phyloP scores from a whole-genome alignment of 92 coral and sea anemone genomes.

The Siderastrea siderea region DNA sequence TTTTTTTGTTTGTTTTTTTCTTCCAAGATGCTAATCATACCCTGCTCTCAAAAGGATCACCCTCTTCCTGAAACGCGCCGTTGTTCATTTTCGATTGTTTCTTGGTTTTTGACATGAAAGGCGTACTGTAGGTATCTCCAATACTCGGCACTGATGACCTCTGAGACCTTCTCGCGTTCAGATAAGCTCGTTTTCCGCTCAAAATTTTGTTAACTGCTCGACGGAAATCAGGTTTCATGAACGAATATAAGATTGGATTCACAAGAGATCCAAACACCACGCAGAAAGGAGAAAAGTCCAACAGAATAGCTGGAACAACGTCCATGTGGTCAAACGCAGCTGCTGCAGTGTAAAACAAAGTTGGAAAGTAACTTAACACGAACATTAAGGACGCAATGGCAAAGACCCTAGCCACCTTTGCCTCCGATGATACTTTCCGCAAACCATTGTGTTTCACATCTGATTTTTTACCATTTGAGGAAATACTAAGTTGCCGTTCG shows the following conservation, averaged over 20 bases:
- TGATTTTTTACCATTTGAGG: constrained; percentile 10
- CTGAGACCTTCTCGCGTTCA: constrained; percentile 42
- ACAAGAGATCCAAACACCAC: constrained; percentile 80
- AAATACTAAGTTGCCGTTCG: constrained; percentile 73
- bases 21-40: constrained; percentile 3
- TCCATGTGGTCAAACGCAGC: constrained; percentile 37
- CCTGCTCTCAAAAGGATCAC: constrained; percentile 11
- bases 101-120: constrained; percentile 25
- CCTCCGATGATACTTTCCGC: constrained; percentile 78
- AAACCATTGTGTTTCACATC: constrained; percentile 25
- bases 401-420: constrained; percentile 84
- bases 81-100: background rate
- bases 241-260: constrained; percentile 84
- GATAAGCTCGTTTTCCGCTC: constrained; percentile 26
- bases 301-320: constrained; percentile 57
- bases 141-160: constrained; percentile 29
- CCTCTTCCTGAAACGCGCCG: background rate
- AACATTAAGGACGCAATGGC: constrained; percentile 84
- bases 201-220: constrained; percentile 70
- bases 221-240: constrained; percentile 90
- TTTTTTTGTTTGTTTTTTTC: background rate
- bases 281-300: constrained; percentile 80
- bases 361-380: constrained; percentile 84
- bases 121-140: constrained; percentile 34
- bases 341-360: constrained; percentile 74